Percentiles rank a stretch among this genome's conserved stretches.
Evolutionary conservation across 2,888 invertebrate genomes (phyloP).

Genomic region (Epirrita christyi): DNA sequence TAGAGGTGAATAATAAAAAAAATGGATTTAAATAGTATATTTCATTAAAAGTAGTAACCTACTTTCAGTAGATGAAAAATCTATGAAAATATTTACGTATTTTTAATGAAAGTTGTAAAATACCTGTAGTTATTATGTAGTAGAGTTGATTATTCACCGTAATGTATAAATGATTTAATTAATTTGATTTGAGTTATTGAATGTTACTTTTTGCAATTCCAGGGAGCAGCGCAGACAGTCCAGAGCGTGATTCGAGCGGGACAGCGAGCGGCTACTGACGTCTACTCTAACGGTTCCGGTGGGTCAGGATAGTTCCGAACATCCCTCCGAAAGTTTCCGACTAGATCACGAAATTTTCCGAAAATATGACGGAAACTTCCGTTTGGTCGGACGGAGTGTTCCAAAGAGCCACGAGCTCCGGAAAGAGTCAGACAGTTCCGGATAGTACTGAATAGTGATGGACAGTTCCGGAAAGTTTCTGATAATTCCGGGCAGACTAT

Average conservation of each 20-base stretch:
- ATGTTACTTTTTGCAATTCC: slow-evolving; percentile 51
- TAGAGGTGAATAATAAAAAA: too few species aligned
- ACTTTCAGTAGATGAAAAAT: too few species aligned
- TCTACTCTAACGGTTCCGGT: slow-evolving; percentile 75
- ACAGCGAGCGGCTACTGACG: slow-evolving; percentile 79
- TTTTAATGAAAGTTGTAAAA: too few species aligned
- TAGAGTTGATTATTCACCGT: too few species aligned
- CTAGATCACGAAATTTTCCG: slow-evolving; percentile 6
- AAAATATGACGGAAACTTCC: slow-evolving; percentile 6
- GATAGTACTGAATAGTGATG: not conserved
- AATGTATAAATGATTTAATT: too few species aligned
- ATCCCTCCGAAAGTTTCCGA: slow-evolving; percentile 51
- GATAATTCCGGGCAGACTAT: slow-evolving; percentile 12
- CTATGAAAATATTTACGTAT: too few species aligned
- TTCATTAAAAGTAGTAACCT: too few species aligned
- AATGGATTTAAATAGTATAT: too few species aligned
- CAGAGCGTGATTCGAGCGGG: slow-evolving; percentile 87
- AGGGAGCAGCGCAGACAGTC: slow-evolving; percentile 90
- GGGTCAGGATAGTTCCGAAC: slow-evolving; percentile 58
- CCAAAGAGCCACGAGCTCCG: not conserved
- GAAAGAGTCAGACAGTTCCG: slow-evolving; percentile 1
- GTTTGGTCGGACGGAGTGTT: not conserved
- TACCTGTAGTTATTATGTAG: too few species aligned
- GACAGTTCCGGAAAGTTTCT: slow-evolving; percentile 11
- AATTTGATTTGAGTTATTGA: not conserved